A percentile compares a stretch with the other conserved stretches of the same genome.
Evolutionary conservation across 2,113 vertebrate genomes (phyloP).

Genomic region (Phylloscopus whistleri): DNA sequence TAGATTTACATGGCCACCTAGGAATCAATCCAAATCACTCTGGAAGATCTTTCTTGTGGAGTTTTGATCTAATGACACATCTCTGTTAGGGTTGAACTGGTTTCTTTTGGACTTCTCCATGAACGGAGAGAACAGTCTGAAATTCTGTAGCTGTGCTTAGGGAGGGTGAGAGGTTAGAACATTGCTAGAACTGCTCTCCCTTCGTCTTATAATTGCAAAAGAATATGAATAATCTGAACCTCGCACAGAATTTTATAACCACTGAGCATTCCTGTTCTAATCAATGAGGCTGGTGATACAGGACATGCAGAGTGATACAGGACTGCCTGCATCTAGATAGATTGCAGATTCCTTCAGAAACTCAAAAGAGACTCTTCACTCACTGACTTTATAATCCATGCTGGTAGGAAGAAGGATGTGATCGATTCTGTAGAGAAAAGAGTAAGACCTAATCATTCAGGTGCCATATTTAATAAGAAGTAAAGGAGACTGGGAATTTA

Average conservation of each 20-base stretch:
- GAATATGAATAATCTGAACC: not conserved
- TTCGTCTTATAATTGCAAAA: not conserved
- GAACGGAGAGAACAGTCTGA: not conserved
- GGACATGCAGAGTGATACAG: not conserved
- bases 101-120: not conserved
- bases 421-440: not conserved
- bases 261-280: not conserved
- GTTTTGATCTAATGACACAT: not conserved
- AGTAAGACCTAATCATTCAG: not conserved
- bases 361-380: not conserved
- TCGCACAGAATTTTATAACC: not conserved
- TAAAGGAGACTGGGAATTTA: not conserved
- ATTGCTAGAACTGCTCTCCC: not conserved
- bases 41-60: not conserved
- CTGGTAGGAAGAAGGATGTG: not conserved
- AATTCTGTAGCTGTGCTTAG: not conserved
- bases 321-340: not conserved
- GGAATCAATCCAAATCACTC: not conserved
- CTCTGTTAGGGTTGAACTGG: not conserved
- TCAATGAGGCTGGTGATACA: not conserved
- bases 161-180: not conserved
- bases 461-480: not conserved
- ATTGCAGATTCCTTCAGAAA: not conserved
- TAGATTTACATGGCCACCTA: not conserved
- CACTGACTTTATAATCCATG: not conserved